Base-by-base conservation (phyloP, 2,113 vertebrate species). In the Bubalus kerabau region DNA sequence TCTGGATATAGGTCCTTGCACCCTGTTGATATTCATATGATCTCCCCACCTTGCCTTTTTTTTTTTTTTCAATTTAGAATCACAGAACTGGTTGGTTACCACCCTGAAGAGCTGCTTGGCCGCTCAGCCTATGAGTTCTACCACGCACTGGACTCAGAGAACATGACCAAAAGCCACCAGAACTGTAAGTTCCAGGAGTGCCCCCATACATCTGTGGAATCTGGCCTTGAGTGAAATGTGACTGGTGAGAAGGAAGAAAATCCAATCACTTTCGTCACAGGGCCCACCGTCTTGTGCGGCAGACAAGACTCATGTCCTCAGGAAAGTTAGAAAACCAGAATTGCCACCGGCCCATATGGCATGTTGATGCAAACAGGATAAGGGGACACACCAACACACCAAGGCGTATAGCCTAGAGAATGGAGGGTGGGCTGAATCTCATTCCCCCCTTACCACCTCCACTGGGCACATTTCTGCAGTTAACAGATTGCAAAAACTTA, bases 101-200 rank as follows among this genome's bases (percentile, higher is more conserved):
- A 99, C 43, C 99, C 99, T 10, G 99, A 99, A 76, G 99, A 99
- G 97, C 98, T 99, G 87, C 98, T 99, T 43, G 99, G 99, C 6
- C 99, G 99, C 59, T 99, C 99, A 0, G 99, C 99, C 0, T 99
- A 99, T 0, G 99, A 99, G 57, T 99, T 99, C 98, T 99, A 99
- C 98, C 99, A 99, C 97, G 99, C 99, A 0, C 97, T 99, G 98
- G 99, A 99, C 98, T 99, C 99, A 0, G 99, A 99, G 85, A 99
- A 95, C 92, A 98, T 99, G 99, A 99, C 99, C 97, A 99, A 99
- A 98, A 99, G 99, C 95, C 99, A 99, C 74, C 98, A 99, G 96
- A 99, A 99, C 98, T 84, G 99, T 99, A 98, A 99, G 99, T 98
- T 50, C 83, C 30, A 50, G 83, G 71, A 57, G 36, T 98, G 32